A percentile compares a stretch with the other conserved stretches of the same genome.
Evolutionary conservation across 92 coral and sea anemone species (phyloP).

Genomic region (Zoanthus solanderi): DNA sequence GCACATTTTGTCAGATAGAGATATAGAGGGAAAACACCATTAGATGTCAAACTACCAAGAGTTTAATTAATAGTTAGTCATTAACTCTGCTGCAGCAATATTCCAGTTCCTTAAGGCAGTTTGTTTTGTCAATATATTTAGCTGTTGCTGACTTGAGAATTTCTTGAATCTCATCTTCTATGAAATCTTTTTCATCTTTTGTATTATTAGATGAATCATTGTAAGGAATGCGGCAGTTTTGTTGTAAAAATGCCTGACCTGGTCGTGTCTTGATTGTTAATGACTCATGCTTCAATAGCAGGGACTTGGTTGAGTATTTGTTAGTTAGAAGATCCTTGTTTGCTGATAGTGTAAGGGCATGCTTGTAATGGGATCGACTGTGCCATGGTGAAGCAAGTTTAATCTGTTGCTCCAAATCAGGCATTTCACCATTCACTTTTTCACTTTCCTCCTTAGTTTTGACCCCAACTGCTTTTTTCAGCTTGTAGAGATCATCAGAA

Average conservation of each 20-base stretch:
- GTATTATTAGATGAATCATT: constrained; percentile 57
- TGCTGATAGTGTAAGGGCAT: constrained; percentile 65
- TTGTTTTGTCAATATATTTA: constrained; percentile 79
- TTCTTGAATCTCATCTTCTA: constrained; percentile 87
- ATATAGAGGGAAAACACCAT: too few species aligned
- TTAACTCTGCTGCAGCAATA: constrained; percentile 43
- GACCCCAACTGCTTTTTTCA: constrained; percentile 78
- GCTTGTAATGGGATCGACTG: constrained; percentile 59
- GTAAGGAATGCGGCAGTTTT: constrained; percentile 45
- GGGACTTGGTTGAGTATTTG: constrained; percentile 65
- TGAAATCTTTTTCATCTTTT: constrained; percentile 76
- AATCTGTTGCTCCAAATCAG: background rate
- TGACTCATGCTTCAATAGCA: constrained; percentile 69
- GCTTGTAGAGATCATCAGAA: constrained; percentile 78
- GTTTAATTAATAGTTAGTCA: constrained; percentile 11
- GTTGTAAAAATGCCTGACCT: constrained; percentile 39
- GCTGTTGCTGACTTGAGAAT: constrained; percentile 76
- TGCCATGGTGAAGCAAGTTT: constrained; percentile 43
- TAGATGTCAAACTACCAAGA: too few species aligned
- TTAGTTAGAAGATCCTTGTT: constrained; percentile 70
- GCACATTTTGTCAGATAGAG: too few species aligned
- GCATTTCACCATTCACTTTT: constrained; percentile 1
- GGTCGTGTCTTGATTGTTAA: constrained; percentile 71
- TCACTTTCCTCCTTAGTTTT: constrained; percentile 55
- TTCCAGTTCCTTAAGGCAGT: constrained; percentile 74